Evolutionary conservation across 2,888 invertebrate genomes (phyloP).

Genomic region (Dasypolia templi): DNA sequence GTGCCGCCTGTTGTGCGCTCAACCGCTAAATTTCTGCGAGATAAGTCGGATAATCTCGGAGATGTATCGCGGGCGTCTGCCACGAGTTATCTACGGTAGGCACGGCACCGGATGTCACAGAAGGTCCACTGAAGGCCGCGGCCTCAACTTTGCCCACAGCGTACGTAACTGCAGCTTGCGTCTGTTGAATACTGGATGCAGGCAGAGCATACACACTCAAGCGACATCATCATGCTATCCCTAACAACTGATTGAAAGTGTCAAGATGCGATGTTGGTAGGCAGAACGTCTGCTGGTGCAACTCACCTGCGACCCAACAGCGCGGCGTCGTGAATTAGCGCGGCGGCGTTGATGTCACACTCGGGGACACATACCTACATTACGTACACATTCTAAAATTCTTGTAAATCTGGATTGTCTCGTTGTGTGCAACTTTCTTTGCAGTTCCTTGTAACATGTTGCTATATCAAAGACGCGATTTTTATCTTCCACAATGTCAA

Average conservation of each 20-base stretch:
- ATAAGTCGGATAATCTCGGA: constrained; percentile 24
- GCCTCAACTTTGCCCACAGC: not conserved
- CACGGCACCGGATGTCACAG: not conserved
- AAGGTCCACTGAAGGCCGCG: not conserved
- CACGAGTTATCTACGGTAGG: not conserved
- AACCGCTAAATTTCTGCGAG: constrained; percentile 17
- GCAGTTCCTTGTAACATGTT: not conserved
- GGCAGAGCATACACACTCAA: too few relatives aligned
- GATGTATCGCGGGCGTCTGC: constrained; percentile 8
- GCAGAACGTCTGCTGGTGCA: not conserved
- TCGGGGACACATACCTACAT: not conserved
- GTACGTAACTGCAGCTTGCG: not conserved
- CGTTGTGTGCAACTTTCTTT: not conserved
- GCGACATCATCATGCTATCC: too few relatives aligned
- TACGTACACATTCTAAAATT: not conserved
- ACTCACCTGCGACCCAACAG: not conserved
- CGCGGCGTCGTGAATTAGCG: too few relatives aligned
- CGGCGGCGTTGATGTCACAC: not conserved
- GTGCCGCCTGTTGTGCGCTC: constrained; percentile 9
- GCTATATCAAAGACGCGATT: not conserved
- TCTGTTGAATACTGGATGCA: not conserved
- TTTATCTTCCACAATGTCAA: not conserved
- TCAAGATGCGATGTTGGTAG: not conserved
- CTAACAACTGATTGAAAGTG: not conserved
- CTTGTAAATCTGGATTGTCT: not conserved